A percentile compares a stretch with the other conserved stretches of the same genome.
phyloP scores from a whole-genome alignment of 2,888 invertebrate genomes.

The Stomorhina lunata region DNA sequence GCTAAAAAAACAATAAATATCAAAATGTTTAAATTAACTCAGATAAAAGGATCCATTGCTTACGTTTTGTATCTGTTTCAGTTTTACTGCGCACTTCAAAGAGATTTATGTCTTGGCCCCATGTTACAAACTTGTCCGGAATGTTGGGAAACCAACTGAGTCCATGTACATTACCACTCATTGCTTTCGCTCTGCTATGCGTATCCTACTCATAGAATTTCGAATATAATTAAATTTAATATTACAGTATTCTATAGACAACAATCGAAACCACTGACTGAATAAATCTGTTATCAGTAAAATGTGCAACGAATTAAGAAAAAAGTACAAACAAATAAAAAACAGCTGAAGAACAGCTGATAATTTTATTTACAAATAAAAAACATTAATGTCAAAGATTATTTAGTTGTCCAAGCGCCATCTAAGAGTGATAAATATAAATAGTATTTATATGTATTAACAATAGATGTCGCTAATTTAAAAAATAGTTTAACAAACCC shows the following conservation, averaged over 20 bases:
- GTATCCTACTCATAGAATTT: not conserved
- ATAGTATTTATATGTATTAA: too few species aligned
- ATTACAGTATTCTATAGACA: not conserved
- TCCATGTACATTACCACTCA: slow-evolving; percentile 85
- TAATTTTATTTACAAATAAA: not conserved
- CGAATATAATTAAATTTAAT: not conserved
- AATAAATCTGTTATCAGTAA: not conserved
- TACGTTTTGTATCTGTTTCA: slow-evolving; percentile 66
- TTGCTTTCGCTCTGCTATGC: slow-evolving; percentile 70
- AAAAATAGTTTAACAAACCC: too few species aligned
- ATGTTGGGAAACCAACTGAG: slow-evolving; percentile 92
- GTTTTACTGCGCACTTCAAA: slow-evolving; percentile 84
- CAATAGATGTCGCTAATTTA: too few species aligned
- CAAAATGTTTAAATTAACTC: not conserved
- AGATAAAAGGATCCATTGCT: slow-evolving; percentile 2
- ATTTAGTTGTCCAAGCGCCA: not conserved
- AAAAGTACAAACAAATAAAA: not conserved
- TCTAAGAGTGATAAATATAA: too few species aligned
- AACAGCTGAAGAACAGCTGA: not conserved
- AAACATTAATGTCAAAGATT: not conserved
- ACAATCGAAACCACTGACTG: not conserved
- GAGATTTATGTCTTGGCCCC: slow-evolving; percentile 93
- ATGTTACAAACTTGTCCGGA: slow-evolving; percentile 91
- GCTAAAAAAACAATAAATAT: slow-evolving; percentile 65
- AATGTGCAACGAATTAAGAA: not conserved